A percentile compares a stretch with the other conserved stretches of the same genome.
phyloP scores from a whole-genome alignment of 2,797 vertebrate genomes.

The Sebastes vulpes region DNA sequence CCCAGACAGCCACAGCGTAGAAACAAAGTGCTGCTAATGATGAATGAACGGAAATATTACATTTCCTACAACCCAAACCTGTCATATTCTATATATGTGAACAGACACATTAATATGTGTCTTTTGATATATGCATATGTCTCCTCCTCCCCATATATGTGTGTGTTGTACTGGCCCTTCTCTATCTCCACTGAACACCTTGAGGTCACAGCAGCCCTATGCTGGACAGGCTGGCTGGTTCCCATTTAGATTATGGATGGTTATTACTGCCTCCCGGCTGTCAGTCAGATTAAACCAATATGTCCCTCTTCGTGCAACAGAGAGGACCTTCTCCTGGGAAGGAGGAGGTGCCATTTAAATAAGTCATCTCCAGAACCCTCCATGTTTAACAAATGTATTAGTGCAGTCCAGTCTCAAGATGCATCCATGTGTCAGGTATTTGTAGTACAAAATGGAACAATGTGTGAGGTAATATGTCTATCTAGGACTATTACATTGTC shows the following conservation, averaged over 20 bases:
- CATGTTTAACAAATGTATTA: slow-evolving; percentile 59
- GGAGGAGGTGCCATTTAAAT: slow-evolving; percentile 66
- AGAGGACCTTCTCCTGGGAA: slow-evolving; percentile 66
- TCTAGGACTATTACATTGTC: not conserved
- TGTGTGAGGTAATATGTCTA: not conserved
- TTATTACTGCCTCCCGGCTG: slow-evolving; percentile 82
- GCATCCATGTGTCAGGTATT: slow-evolving; percentile 4
- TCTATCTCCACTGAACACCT: slow-evolving; percentile 82
- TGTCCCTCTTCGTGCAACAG: slow-evolving; percentile 71
- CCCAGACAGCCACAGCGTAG: not conserved
- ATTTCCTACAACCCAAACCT: not conserved
- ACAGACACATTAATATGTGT: not conserved
- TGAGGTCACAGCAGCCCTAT: slow-evolving; percentile 74
- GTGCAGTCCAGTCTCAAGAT: slow-evolving; percentile 4
- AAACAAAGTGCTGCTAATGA: not conserved
- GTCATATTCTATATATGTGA: not conserved
- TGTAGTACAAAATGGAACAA: slow-evolving; percentile 16
- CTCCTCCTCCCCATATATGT: not conserved
- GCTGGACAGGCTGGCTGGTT: slow-evolving; percentile 66
- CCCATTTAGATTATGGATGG: slow-evolving; percentile 84
- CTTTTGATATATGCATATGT: slow-evolving; percentile 1
- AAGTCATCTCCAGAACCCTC: slow-evolving; percentile 58
- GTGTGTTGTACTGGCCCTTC: slow-evolving; percentile 31
- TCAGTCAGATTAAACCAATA: slow-evolving; percentile 84
- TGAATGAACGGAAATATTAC: not conserved